These are phyloP conservation scores for Pseudopleuronectes americanus DNA, from an alignment of 2,797 vertebrate species.

Conservation along the genomic window DNA sequence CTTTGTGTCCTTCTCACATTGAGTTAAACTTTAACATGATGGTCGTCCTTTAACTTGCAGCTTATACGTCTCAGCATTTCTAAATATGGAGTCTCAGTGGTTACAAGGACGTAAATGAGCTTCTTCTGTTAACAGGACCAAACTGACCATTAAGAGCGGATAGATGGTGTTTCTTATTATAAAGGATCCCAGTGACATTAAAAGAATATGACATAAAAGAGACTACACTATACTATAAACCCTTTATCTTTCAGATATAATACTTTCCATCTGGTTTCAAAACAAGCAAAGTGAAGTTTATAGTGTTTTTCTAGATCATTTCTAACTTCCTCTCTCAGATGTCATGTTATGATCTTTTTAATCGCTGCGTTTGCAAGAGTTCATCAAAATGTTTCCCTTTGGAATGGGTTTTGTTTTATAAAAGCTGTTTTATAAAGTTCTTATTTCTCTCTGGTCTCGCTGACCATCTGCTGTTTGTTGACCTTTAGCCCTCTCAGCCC, in stretches of 20 bases:
- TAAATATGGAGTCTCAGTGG: not conserved
- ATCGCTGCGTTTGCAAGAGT: slow-evolving; percentile 9
- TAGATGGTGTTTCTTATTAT: not conserved
- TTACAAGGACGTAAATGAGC: not conserved
- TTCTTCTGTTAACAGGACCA: no score
- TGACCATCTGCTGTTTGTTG: slow-evolving; percentile 24
- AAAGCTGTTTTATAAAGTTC: not conserved
- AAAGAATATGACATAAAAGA: not conserved
- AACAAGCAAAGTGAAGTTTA: not conserved
- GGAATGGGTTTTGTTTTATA: not conserved
- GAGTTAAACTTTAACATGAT: not conserved
- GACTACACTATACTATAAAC: slow-evolving; percentile 8
- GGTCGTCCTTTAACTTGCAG: not conserved
- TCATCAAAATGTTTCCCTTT: slow-evolving; percentile 1
- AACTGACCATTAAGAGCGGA: not conserved
- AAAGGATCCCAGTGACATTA: no score
- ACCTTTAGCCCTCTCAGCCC: not conserved
- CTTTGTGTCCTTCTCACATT: not conserved
- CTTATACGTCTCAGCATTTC: not conserved
- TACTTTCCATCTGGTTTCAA: not conserved
- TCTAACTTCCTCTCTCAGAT: not conserved
- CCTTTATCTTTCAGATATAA: not conserved
- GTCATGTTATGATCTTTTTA: slow-evolving; percentile 14
- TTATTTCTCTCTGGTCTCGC: slow-evolving; percentile 1
- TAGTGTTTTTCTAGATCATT: slow-evolving; percentile 6